A percentile compares a stretch with the other conserved stretches of the same genome.
phyloP scores from a whole-genome alignment of 2,888 invertebrate species.

The Colletes collaris region DNA sequence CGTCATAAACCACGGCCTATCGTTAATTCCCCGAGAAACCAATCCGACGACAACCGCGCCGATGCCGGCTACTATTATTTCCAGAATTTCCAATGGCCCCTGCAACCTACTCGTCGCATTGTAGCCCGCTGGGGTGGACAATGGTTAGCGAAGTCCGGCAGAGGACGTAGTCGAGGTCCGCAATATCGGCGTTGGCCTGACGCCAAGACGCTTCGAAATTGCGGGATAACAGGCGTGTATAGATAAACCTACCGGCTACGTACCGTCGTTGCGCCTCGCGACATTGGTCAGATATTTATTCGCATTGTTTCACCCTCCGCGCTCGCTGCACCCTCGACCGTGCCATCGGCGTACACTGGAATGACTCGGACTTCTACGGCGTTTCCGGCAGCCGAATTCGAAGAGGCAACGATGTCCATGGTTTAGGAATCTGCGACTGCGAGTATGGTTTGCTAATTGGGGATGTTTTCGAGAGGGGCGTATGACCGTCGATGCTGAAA shows the following conservation, averaged over 20 bases:
- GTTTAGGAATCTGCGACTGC: neutral
- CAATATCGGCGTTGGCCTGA: conserved; percentile 76
- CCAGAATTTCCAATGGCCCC: conserved; percentile 74
- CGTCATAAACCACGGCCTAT: conserved; percentile 64
- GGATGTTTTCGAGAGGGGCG: conserved; percentile 1
- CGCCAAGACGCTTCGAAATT: conserved; percentile 79
- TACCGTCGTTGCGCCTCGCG: conserved; percentile 41
- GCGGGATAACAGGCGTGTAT: conserved; percentile 66
- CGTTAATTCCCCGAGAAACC: conserved; percentile 65
- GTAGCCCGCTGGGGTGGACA: conserved; percentile 73
- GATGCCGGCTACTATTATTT: conserved; percentile 72
- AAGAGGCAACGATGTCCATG: conserved; percentile 5
- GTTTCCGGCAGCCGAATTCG: conserved; percentile 31
- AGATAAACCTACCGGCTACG: conserved; percentile 41
- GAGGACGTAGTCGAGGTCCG: conserved; percentile 65
- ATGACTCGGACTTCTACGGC: conserved; percentile 21
- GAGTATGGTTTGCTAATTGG: neutral
- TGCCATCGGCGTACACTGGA: conserved; percentile 45
- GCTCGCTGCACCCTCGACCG: conserved; percentile 26
- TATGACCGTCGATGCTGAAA: too few species aligned
- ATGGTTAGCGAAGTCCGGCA: conserved; percentile 72
- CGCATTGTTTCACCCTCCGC: conserved; percentile 75
- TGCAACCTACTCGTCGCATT: conserved; percentile 61
- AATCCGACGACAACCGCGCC: conserved; percentile 57
- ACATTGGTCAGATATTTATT: conserved; percentile 75